Percentiles rank a stretch among this genome's conserved stretches.
Evolutionary conservation across 2,797 vertebrate genomes (phyloP).

Genomic region (Parauchenoglanis ngamensis): DNA sequence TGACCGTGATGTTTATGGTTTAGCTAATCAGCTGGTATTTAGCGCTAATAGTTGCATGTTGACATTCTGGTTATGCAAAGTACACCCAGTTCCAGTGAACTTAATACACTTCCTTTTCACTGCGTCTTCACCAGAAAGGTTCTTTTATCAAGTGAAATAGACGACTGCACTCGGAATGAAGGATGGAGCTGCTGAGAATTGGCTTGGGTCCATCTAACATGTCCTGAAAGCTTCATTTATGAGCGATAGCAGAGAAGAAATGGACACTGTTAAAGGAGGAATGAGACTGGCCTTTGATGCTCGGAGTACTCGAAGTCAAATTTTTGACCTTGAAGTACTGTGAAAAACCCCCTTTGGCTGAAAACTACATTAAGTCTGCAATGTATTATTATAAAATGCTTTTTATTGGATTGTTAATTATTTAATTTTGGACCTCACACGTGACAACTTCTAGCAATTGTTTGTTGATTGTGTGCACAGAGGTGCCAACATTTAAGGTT

Average conservation of each 20-base stretch:
- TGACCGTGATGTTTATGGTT: not conserved
- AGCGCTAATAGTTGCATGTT: slow-evolving; percentile 7
- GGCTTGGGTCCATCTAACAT: slow-evolving; percentile 6
- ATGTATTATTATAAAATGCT: not conserved
- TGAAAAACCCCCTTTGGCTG: not conserved
- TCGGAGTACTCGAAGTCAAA: not conserved
- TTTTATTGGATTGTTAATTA: not conserved
- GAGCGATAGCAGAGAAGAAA: not conserved
- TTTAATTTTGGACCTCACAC: not conserved
- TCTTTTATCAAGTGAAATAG: slow-evolving; percentile 9
- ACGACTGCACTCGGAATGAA: not conserved
- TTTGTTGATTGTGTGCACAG: not conserved
- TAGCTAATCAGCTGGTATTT: slow-evolving; percentile 11
- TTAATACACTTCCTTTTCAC: slow-evolving; percentile 4
- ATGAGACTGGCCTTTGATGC: not conserved
- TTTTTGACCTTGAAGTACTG: not conserved
- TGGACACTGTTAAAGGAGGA: not conserved
- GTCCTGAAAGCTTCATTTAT: slow-evolving; percentile 10
- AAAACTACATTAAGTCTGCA: no score
- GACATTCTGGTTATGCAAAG: slow-evolving; percentile 29
- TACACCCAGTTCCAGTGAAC: not conserved
- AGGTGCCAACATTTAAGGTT: not conserved
- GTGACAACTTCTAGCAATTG: not conserved
- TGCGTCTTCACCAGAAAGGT: not conserved
- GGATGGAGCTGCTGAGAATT: not conserved